phyloP scores from a whole-genome alignment of 2,797 vertebrate genomes.

The Tamandua tetradactyla region DNA sequence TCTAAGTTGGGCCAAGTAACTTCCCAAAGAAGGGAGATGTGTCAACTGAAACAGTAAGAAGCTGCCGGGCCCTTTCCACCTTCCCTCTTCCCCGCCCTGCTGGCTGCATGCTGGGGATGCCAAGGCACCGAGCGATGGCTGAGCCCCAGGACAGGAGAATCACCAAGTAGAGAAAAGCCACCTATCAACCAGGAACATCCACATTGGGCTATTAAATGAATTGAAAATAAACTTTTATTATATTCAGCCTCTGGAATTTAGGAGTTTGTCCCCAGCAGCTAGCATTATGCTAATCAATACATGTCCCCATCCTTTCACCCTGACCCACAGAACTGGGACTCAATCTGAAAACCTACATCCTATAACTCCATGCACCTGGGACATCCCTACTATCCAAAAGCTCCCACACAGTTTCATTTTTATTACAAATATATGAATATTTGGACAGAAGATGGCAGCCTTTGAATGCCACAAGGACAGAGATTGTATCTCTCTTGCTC shows the following conservation, averaged over 20 bases:
- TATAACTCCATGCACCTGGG: not conserved
- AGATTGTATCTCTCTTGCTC: too few relatives aligned
- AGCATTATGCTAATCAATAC: not conserved
- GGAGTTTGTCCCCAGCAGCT: not conserved
- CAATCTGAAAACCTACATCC: not conserved
- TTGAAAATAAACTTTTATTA: not conserved
- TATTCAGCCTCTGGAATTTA: not conserved
- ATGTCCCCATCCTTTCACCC: too few relatives aligned
- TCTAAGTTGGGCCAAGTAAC: not conserved
- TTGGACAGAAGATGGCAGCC: not conserved
- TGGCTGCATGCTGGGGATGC: not conserved
- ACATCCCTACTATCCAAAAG: not conserved
- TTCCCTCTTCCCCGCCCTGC: not conserved
- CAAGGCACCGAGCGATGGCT: not conserved
- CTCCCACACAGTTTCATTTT: not conserved
- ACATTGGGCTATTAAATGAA: not conserved
- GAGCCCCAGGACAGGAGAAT: not conserved
- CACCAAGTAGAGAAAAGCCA: not conserved
- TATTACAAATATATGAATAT: not conserved
- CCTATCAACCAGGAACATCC: not conserved
- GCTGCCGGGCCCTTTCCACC: fast-evolving
- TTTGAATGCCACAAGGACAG: too few relatives aligned
- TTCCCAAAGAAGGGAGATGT: not conserved
- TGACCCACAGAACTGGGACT: not conserved
- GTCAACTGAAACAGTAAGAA: not conserved